Evolutionary conservation across 2,888 invertebrate genomes (phyloP), one percentile per base, ranked within the genome.

Genomic region (Amphipoea lucens): DNA sequence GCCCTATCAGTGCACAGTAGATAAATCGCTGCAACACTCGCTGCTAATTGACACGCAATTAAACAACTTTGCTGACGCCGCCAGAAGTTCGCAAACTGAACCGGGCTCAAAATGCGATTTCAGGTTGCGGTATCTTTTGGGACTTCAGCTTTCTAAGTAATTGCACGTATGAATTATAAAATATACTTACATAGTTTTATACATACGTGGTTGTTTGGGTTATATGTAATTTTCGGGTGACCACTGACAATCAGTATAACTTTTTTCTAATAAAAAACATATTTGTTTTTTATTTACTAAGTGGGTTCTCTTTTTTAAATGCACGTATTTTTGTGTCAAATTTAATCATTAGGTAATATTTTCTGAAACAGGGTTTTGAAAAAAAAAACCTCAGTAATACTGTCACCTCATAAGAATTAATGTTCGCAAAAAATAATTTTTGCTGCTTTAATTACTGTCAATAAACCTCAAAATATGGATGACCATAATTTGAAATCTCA

Each of bases 21-120:
- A 84, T 84, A 86, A 84, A 84, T 84, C 72, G 86, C 54, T 66
- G 74, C 82, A 86, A 66, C 69, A 82, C 66, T 86, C 82, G 65
- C 48, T 86, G 62, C 84, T 84, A 84, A 84, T 84, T 84, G 84
- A 84, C 84, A 84, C 72, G 77, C 84, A 84, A 84, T 84, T 84
- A 86, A 86, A 84, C 74, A 84, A 86, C 77, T 86, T 84, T 77
- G 84, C 84, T 82, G 74, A 84, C 74, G 74, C 77, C 54, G 57
- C 62, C 54, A 66, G 63, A 82, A 84, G 74, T 84, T 82, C 60
- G 74, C 57, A 29, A 76, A 67, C 73, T 67, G 76, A 70, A 80
- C 63, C 63, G 17, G 4, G n/a, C 71, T 60, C 71, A 51, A 76
- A 83, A 76, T 85, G 73, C 54, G 69, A 85, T 85, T 81, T 85